Percentiles rank a stretch among this genome's conserved stretches.
These are phyloP conservation scores for Urocolius indicus DNA, from an alignment of 2,113 vertebrate genomes.

Conservation along the genomic window DNA sequence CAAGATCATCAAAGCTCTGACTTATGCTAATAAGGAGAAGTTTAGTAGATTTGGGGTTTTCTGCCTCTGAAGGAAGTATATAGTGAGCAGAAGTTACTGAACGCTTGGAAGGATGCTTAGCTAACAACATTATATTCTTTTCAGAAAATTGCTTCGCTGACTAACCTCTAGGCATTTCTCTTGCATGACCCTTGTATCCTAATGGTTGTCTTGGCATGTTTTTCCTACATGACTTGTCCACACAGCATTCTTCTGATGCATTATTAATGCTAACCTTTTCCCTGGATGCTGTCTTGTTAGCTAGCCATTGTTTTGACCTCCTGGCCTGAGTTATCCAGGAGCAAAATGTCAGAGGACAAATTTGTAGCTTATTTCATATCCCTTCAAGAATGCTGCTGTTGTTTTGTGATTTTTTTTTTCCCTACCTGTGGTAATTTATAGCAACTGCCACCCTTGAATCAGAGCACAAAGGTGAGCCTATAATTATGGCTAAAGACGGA, in stretches of 20 bases:
- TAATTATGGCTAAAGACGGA: conserved; percentile 34
- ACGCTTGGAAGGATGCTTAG: neutral
- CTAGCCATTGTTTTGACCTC: conserved; percentile 44
- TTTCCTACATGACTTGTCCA: conserved; percentile 25
- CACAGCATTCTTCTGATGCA: conserved; percentile 44
- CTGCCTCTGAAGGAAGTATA: neutral
- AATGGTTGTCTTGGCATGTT: neutral
- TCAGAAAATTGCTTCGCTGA: neutral
- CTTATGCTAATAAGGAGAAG: neutral
- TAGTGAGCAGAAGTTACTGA: neutral
- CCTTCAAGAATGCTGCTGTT: conserved; percentile 29
- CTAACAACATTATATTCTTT: neutral
- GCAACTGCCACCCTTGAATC: neutral
- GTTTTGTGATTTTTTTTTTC: neutral
- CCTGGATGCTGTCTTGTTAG: conserved; percentile 46
- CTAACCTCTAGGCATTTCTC: neutral
- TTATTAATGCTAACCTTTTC: conserved; percentile 69
- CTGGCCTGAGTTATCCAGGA: conserved; percentile 25
- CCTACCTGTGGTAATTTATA: conserved; percentile 50
- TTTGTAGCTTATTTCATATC: neutral
- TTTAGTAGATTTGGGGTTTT: neutral
- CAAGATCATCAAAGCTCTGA: neutral
- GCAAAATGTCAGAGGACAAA: conserved; percentile 40
- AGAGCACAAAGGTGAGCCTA: conserved; percentile 27
- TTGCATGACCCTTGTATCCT: neutral